Evolutionary conservation across 1,140 invertebrate genomes (phyloP).

Genomic region (Aplysia californica): DNA sequence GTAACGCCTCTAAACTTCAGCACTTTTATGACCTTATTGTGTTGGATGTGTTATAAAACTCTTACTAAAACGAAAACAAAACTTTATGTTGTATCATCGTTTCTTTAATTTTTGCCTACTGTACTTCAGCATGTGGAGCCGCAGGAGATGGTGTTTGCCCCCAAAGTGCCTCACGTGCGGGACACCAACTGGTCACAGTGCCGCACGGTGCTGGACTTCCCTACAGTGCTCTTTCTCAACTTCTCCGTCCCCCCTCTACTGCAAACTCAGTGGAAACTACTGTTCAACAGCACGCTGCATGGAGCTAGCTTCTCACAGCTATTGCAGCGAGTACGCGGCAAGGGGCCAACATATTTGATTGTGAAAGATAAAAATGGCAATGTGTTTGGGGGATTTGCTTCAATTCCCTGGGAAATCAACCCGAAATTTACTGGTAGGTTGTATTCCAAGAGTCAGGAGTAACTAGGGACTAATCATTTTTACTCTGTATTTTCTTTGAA

Average conservation of each 20-base stretch:
- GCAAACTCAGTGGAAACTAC: slow-evolving; percentile 59
- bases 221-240: slow-evolving; percentile 59
- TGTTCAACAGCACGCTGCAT: slow-evolving; percentile 61
- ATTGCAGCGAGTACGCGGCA: slow-evolving; percentile 45
- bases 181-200: slow-evolving; percentile 47
- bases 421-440: slow-evolving; percentile 73
- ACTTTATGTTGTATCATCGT: too few relatives aligned
- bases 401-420: slow-evolving; percentile 78
- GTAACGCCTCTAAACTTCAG: too few relatives aligned
- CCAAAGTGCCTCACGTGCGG: slow-evolving; percentile 39
- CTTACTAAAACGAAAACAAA: too few relatives aligned
- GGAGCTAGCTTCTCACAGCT: slow-evolving; percentile 67
- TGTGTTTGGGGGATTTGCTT: slow-evolving; percentile 89
- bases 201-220: slow-evolving; percentile 48
- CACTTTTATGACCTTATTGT: too few relatives aligned
- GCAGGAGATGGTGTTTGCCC: slow-evolving; percentile 22
- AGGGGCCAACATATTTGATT: slow-evolving; percentile 61
- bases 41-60: too few relatives aligned
- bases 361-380: slow-evolving; percentile 80
- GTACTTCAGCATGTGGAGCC: slow-evolving; percentile 3
- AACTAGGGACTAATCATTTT: too few relatives aligned
- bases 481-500: too few relatives aligned
- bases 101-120: too few relatives aligned
- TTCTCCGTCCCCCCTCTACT: slow-evolving; percentile 50
- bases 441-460: too few relatives aligned